These are phyloP conservation scores for Dicrostonyx torquatus DNA, from an alignment of 2,797 vertebrate species.

Conservation along the genomic window DNA sequence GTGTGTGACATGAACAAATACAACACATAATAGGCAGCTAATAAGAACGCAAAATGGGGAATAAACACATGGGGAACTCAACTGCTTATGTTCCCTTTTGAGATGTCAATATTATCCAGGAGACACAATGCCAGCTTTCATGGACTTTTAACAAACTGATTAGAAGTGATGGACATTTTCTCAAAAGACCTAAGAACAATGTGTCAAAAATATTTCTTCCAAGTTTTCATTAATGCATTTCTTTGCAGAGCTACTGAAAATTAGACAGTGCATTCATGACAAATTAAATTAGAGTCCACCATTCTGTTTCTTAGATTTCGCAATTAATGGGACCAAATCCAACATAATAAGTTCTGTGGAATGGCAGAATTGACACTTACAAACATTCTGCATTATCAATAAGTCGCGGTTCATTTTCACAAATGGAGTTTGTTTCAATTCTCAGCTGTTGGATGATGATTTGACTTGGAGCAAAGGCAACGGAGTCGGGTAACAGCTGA, in stretches of 20 bases:
- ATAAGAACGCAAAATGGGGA: conserved; percentile 6
- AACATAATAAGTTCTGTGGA: conserved; percentile 82
- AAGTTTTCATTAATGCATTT: conserved; percentile 64
- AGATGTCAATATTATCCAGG: conserved; percentile 40
- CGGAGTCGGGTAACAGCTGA: conserved; percentile 88
- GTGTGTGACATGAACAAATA: conserved; percentile 25
- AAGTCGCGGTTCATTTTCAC: conserved; percentile 87
- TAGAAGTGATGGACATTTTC: conserved; percentile 61
- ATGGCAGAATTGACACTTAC: conserved; percentile 88
- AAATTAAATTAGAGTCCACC: conserved; percentile 76
- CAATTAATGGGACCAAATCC: conserved; percentile 82
- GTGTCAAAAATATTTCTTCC: conserved; percentile 61
- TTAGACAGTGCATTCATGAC: conserved; percentile 14
- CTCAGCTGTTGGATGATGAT: conserved; percentile 88
- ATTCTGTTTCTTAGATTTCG: conserved; percentile 78
- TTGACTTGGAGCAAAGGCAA: conserved; percentile 89
- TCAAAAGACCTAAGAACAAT: conserved; percentile 60
- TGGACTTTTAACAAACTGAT: conserved; percentile 39
- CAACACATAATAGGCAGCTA: conserved; percentile 38
- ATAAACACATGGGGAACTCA: not conserved
- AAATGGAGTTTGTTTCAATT: conserved; percentile 91
- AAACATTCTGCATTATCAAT: conserved; percentile 85
- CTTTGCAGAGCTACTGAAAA: conserved; percentile 58
- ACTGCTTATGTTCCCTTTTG: conserved; percentile 44
- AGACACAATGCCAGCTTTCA: conserved; percentile 43